phyloP scores from a whole-genome alignment of 2,113 vertebrate species.

The Azemiops feae region DNA sequence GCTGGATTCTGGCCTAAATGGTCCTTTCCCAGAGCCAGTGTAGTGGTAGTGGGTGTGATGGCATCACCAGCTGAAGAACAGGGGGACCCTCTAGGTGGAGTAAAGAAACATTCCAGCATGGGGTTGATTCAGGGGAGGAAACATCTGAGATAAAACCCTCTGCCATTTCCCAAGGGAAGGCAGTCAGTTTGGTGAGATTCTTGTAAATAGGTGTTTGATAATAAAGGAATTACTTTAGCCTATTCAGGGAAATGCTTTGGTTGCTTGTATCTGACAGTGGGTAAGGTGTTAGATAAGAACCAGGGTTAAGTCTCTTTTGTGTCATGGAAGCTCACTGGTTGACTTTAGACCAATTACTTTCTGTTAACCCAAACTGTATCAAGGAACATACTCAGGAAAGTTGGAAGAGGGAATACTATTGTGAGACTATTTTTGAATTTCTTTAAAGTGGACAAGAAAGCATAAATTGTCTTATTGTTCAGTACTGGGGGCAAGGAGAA shows the following conservation, averaged over 20 bases:
- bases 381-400: neutral
- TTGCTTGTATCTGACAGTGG: neutral
- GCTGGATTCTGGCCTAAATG: neutral
- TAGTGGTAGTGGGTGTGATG: no score
- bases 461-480: neutral
- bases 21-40: neutral
- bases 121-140: neutral
- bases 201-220: neutral
- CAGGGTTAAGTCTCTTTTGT: neutral
- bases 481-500: neutral
- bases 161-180: neutral
- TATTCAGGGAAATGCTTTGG: neutral
- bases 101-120: no score
- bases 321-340: neutral
- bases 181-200: neutral
- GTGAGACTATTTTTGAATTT: neutral
- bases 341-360: neutral
- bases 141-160: neutral
- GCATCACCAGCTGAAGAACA: no score
- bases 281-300: neutral
- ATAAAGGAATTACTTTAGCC: neutral
- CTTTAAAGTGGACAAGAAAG: neutral
- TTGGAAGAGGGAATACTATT: no score
- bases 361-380: neutral
- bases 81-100: no score